These are phyloP conservation scores for Crax fasciolata DNA, from an alignment of 2,797 vertebrate genomes.

Conservation along the genomic window DNA sequence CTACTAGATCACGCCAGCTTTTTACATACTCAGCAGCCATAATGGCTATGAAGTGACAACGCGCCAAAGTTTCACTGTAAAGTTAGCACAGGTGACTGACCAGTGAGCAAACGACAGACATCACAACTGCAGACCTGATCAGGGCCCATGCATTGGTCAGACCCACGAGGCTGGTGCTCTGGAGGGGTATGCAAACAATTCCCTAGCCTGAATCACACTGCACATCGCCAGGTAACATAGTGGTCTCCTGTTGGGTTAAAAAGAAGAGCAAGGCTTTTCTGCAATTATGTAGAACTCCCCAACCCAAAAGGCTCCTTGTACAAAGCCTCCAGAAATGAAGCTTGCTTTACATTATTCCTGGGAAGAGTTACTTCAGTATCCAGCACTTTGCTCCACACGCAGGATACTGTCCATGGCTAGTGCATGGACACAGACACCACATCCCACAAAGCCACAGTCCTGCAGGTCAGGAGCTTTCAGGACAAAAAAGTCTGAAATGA, in stretches of 20 bases:
- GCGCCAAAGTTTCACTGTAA: no score
- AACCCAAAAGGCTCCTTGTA: background rate
- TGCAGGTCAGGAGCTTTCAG: background rate
- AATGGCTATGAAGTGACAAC: rapidly evolving
- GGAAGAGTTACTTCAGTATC: background rate
- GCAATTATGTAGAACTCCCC: background rate
- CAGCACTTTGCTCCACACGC: rapidly evolving
- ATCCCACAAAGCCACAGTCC: background rate
- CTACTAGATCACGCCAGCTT: rapidly evolving
- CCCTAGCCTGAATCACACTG: rapidly evolving
- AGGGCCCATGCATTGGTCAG: rapidly evolving
- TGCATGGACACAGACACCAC: background rate
- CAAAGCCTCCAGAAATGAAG: background rate
- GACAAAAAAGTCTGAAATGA: background rate
- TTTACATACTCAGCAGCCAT: rapidly evolving
- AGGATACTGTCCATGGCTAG: background rate
- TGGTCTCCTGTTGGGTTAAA: background rate
- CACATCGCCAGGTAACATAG: no score
- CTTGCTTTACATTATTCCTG: background rate
- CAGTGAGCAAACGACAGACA: rapidly evolving
- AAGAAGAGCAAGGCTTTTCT: rapidly evolving
- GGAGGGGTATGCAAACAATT: rapidly evolving
- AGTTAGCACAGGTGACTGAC: background rate
- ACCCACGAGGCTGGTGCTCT: background rate
- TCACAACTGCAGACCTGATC: background rate